Base-by-base conservation (phyloP, 2,113 vertebrate species). In the Otus sunia region DNA sequence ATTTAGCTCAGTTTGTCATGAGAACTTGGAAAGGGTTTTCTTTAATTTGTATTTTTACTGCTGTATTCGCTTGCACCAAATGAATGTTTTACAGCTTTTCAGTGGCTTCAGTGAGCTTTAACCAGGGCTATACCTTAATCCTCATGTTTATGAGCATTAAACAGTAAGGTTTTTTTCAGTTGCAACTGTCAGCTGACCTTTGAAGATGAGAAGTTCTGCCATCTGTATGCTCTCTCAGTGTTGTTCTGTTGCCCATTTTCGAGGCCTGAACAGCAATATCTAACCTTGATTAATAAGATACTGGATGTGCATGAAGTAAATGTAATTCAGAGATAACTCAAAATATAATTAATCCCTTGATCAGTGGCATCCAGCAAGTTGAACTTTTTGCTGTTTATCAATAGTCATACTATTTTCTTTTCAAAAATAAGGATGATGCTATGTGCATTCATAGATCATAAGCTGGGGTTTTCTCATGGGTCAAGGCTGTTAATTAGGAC, bases 401-500 rank as follows among this genome's bases (percentile, higher is more conserved):
- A 21, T 88, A 91, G 66, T 62, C 64, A 37, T 85, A 47, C 34
- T 92, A 73, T 94, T 86, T 93, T 85, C 32, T 71, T 75, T 76
- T 91, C 62, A 62, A 86, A 96, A 90, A 82, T 62, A 92, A 90
- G 71, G 55, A 86, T 67, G 55, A 73, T 90, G 63, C 53, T 78
- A 6, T 82, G 58, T 89, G 78, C 53, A 66, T 94, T 94, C 84
- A 85, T 41, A 85, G 73, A 92, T 92, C 66, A 82, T 94, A 90
- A 95, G 36, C 55, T 91, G n/a, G 29, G 56, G 23, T 64, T 94
- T 96, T 94, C 95, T 95, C 32, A 86, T 67, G 86, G 92, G 84
- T 95, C 84, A 92, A 75, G n/a, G 21, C 74, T 91, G 60, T 85
- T 95, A 94, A 92, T 95, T 87, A 95, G 80, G 89, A 91, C 71